These are phyloP conservation scores for Acutogordius australiensis DNA, from an alignment of 2,888 invertebrate genomes.

Conservation along the genomic window DNA sequence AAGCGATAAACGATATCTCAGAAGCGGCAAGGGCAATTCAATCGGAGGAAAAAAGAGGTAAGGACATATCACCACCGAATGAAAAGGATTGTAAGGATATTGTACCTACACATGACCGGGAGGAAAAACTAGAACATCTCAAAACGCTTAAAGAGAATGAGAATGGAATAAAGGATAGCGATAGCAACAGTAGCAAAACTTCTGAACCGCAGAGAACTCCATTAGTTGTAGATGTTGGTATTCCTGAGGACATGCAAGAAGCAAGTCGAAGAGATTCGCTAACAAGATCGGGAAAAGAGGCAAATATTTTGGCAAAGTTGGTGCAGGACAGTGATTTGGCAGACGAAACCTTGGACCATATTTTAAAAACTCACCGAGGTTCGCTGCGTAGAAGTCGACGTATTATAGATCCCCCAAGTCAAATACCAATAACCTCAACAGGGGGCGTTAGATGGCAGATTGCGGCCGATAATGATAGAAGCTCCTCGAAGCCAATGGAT, in stretches of 20 bases:
- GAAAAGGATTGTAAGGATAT: too few relatives aligned
- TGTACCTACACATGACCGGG: not conserved
- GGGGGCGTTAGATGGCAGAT: not conserved
- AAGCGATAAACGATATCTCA: slow-evolving; percentile 3
- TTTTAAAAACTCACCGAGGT: not conserved
- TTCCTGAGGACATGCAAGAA: not conserved
- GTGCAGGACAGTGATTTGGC: not conserved
- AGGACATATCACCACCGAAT: too few relatives aligned
- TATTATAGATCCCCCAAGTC: not conserved
- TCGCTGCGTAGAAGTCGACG: not conserved
- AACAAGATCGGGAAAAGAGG: not conserved
- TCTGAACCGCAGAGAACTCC: not conserved
- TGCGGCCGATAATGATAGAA: not conserved
- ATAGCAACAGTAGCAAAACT: too few relatives aligned
- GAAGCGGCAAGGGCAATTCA: not conserved
- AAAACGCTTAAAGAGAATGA: not conserved
- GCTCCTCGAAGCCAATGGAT: not conserved
- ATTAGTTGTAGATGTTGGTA: not conserved
- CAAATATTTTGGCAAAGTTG: too few relatives aligned
- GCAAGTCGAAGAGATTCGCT: not conserved
- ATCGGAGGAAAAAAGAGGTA: not conserved
- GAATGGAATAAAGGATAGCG: too few relatives aligned
- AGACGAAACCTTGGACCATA: not conserved
- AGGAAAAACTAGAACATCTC: not conserved
- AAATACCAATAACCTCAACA: not conserved